A percentile compares a stretch with the other conserved stretches of the same genome.
phyloP scores from a whole-genome alignment of 2,797 vertebrate species.

The Buceros bicornis region DNA sequence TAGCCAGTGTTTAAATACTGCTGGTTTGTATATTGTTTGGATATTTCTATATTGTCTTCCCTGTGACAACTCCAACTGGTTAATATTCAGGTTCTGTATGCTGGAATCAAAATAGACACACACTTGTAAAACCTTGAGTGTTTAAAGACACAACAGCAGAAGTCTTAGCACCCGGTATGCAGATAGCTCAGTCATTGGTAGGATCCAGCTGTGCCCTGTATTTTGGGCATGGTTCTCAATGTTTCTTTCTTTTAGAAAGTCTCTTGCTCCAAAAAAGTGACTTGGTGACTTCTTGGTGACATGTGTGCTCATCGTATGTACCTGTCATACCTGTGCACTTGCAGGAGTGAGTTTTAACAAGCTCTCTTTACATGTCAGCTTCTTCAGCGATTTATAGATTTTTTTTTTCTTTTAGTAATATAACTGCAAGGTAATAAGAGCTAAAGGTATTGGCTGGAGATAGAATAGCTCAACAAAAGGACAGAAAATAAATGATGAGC shows the following conservation, averaged over 20 bases:
- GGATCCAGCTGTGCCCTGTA: neutral
- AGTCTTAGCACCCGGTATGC: fast-evolving
- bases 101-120: neutral
- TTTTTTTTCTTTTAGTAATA: neutral
- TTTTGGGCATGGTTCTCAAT: neutral
- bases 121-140: neutral
- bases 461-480: neutral
- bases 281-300: neutral
- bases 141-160: neutral
- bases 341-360: neutral
- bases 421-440: neutral
- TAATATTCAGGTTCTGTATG: neutral
- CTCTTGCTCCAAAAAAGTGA: neutral
- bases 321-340: neutral
- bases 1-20: neutral
- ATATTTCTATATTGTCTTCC: neutral
- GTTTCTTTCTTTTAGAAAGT: neutral
- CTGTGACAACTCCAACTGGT: neutral
- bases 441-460: neutral
- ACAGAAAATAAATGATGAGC: neutral
- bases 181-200: fast-evolving
- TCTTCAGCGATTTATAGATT: neutral
- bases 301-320: neutral
- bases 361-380: neutral
- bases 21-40: neutral